Evolutionary conservation across 2,888 invertebrate genomes (phyloP).

Genomic region (Cephus rjabovi): DNA sequence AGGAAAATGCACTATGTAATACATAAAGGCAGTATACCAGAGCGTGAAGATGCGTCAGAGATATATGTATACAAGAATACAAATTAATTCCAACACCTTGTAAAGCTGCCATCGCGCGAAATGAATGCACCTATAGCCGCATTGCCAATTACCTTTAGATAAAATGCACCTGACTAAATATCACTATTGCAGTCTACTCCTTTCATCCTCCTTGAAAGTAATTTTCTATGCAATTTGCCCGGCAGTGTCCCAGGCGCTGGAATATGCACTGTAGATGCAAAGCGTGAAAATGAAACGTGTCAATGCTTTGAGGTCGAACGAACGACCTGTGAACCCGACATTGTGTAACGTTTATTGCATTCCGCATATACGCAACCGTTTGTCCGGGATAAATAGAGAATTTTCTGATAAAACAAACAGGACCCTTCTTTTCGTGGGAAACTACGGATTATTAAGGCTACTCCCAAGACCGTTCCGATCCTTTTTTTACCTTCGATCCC

Average conservation of each 20-base stretch:
- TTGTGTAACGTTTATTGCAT: conserved; percentile 30
- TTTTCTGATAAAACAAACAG: neutral
- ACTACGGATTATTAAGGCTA: neutral
- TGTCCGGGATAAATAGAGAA: conserved; percentile 18
- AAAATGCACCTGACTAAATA: neutral
- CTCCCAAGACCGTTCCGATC: neutral
- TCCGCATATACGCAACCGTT: conserved; percentile 13
- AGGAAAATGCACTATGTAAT: neutral
- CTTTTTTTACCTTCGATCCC: neutral
- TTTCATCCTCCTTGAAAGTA: neutral
- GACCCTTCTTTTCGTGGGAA: neutral
- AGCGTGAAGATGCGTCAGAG: neutral
- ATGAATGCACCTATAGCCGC: neutral
- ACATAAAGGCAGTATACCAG: neutral
- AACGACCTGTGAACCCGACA: conserved; percentile 26
- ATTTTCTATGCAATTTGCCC: neutral
- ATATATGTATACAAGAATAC: neutral
- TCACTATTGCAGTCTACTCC: neutral
- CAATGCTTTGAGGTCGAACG: conserved; percentile 26
- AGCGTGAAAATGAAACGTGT: neutral
- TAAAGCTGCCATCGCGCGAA: neutral
- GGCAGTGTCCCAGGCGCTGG: neutral
- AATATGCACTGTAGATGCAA: neutral
- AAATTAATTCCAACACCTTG: neutral
- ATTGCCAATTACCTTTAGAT: neutral